phyloP scores from a whole-genome alignment of 2,888 invertebrate genomes.

The Microctonus hyperodae region DNA sequence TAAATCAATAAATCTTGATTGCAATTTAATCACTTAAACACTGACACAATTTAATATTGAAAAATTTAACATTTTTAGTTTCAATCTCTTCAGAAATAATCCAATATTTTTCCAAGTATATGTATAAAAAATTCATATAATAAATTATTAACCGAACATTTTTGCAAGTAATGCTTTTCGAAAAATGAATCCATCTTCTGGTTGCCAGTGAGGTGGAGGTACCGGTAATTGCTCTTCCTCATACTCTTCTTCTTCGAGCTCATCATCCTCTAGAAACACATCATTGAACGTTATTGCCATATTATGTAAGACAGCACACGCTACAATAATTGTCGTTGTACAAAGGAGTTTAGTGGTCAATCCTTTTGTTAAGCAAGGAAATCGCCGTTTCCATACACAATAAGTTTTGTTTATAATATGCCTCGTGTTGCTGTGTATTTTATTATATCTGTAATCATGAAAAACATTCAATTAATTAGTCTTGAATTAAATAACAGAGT shows the following conservation, averaged over 20 bases:
- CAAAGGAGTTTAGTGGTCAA: slow-evolving; percentile 35
- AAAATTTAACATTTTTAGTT: too few species aligned
- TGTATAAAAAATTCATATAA: too few species aligned
- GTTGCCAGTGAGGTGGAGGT: slow-evolving; percentile 20
- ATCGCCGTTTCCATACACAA: slow-evolving; percentile 36
- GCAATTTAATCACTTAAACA: too few species aligned
- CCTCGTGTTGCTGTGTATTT: slow-evolving; percentile 34
- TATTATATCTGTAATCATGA: slow-evolving; percentile 27
- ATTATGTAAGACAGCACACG: slow-evolving; percentile 39
- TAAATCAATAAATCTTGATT: too few species aligned
- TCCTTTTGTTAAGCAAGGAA: slow-evolving; percentile 34
- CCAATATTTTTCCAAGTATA: too few species aligned
- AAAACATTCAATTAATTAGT: background rate
- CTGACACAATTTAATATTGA: too few species aligned
- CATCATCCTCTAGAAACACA: slow-evolving; percentile 34
- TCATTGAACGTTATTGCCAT: slow-evolving; percentile 34
- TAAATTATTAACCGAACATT: too few species aligned
- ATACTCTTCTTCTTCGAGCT: too few species aligned
- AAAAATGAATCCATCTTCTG: slow-evolving; percentile 26
- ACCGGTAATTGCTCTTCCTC: too few species aligned
- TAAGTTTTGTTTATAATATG: slow-evolving; percentile 34
- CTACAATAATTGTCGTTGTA: slow-evolving; percentile 37
- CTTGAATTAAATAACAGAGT: too few species aligned
- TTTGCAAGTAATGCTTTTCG: slow-evolving; percentile 29
- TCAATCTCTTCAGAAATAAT: too few species aligned